Percentiles rank a stretch among this genome's conserved stretches.
Evolutionary conservation across 1,140 invertebrate genomes (phyloP).

Genomic region (Zaprionus davidi): DNA sequence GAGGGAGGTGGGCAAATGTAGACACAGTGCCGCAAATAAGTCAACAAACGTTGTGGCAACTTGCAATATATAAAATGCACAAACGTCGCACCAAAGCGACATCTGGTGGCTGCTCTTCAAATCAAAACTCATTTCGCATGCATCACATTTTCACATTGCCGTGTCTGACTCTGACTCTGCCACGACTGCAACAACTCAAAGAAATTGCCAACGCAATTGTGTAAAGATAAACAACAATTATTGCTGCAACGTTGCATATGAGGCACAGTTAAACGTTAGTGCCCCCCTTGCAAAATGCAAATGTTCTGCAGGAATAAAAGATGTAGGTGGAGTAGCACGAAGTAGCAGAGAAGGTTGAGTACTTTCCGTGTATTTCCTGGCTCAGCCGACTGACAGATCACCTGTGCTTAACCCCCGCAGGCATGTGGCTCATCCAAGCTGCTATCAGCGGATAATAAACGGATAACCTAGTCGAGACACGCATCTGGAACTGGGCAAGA

Average conservation of each 20-base stretch:
- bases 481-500: neutral
- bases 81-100: conserved; percentile 50
- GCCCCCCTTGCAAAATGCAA: conserved; percentile 49
- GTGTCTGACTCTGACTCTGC: conserved; percentile 41
- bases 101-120: conserved; percentile 50
- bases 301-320: conserved; percentile 39
- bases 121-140: conserved; percentile 83
- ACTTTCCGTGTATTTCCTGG: neutral
- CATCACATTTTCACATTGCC: conserved; percentile 73
- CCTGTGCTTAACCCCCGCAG: neutral
- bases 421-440: neutral
- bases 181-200: conserved; percentile 57
- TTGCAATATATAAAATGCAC: conserved; percentile 77
- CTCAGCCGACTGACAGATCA: conserved; percentile 1
- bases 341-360: neutral
- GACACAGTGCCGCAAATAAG: conserved; percentile 69
- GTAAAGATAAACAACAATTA: conserved; percentile 83
- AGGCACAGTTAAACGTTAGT: conserved; percentile 23
- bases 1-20: neutral
- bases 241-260: conserved; percentile 61
- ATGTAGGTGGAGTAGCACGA: neutral
- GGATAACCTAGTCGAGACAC: conserved; percentile 7
- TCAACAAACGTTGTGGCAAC: conserved; percentile 62
- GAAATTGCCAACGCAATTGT: conserved; percentile 81
- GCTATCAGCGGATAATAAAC: neutral